Evolutionary conservation across 2,797 vertebrate genomes (phyloP).

Genomic region (Staurois parvus): DNA sequence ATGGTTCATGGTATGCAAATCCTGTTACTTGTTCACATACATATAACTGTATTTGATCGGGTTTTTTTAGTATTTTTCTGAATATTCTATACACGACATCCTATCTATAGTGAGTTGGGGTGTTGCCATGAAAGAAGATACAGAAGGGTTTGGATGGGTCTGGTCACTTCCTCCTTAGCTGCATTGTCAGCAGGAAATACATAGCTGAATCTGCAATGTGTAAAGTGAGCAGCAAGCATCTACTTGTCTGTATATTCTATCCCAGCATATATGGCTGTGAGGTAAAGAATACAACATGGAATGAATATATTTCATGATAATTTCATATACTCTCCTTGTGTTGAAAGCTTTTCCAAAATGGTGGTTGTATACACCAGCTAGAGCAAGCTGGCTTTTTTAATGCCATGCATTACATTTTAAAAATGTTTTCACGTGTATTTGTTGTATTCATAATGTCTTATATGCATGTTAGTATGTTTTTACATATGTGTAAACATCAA

Average conservation of each 20-base stretch:
- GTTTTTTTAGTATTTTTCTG: background rate
- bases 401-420: too few relatives aligned
- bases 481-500: too few relatives aligned
- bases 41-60: background rate
- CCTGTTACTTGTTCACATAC: background rate
- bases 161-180: conserved; percentile 34
- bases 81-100: background rate
- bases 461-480: too few relatives aligned
- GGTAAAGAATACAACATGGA: background rate
- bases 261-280: background rate
- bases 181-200: conserved; percentile 48
- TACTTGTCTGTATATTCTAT: background rate
- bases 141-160: conserved; percentile 3
- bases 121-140: conserved; percentile 17
- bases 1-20: too few relatives aligned
- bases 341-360: too few relatives aligned
- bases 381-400: too few relatives aligned
- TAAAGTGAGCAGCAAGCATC: conserved; percentile 28
- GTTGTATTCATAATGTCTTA: too few relatives aligned
- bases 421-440: too few relatives aligned
- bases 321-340: too few relatives aligned
- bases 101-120: background rate
- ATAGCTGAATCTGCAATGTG: conserved; percentile 42
- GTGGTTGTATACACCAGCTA: too few relatives aligned
- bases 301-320: background rate